phyloP scores from a whole-genome alignment of 2,797 vertebrate species.

The Avahi laniger region DNA sequence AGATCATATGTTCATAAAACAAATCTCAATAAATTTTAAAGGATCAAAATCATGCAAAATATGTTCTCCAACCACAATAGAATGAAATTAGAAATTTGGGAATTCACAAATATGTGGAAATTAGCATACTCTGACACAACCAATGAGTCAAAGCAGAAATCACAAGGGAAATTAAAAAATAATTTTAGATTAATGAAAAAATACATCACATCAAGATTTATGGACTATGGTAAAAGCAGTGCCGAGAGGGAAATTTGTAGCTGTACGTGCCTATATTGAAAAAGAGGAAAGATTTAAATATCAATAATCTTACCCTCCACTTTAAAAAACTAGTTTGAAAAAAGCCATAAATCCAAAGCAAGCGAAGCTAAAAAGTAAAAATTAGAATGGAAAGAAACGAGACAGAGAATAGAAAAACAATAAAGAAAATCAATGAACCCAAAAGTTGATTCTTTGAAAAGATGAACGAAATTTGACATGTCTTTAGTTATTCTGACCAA shows the following conservation, averaged over 20 bases:
- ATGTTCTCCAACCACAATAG: background rate
- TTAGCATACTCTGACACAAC: background rate
- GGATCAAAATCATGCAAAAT: background rate
- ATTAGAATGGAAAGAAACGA: conserved; percentile 10
- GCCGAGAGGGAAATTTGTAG: background rate
- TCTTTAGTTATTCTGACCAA: background rate
- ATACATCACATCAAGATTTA: background rate
- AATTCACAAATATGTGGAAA: background rate
- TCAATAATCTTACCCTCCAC: background rate
- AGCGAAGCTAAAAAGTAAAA: background rate
- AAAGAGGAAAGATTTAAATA: background rate
- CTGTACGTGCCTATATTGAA: background rate
- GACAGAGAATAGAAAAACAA: background rate
- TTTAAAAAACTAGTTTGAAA: background rate
- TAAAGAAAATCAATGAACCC: background rate
- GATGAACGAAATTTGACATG: background rate
- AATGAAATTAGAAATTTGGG: background rate
- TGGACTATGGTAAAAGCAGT: background rate
- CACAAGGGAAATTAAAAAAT: background rate
- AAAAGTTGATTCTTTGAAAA: background rate
- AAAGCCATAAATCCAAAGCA: background rate
- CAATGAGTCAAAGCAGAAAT: background rate
- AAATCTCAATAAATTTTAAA: background rate
- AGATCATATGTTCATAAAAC: background rate
- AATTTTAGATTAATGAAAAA: background rate